A percentile compares a stretch with the other conserved stretches of the same genome.
Evolutionary conservation across 1,140 invertebrate genomes (phyloP).

Genomic region (Carcinoscorpius rotundicauda): DNA sequence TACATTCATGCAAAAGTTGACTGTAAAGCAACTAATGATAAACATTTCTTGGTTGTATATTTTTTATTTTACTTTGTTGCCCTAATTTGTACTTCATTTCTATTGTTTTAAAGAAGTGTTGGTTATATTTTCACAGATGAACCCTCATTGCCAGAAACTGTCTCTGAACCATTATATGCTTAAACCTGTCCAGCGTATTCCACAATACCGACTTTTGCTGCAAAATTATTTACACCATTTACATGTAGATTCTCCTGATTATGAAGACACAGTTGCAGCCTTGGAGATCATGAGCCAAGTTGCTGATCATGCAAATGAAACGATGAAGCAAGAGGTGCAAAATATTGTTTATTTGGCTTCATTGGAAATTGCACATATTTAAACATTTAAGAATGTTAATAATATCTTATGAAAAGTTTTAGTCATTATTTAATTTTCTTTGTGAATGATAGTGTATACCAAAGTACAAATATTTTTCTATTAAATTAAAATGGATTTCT

Average conservation of each 20-base stretch:
- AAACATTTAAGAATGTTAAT: too few species aligned
- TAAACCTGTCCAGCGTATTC: constrained; percentile 60
- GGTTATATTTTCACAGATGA: constrained; percentile 20
- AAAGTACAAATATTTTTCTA: too few species aligned
- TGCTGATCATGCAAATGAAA: constrained; percentile 61
- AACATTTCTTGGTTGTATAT: not conserved
- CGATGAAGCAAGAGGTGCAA: constrained; percentile 45
- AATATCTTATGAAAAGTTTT: too few species aligned
- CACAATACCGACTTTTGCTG: constrained; percentile 51
- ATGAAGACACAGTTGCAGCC: constrained; percentile 49
- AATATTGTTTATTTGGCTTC: too few species aligned
- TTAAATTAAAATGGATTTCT: too few species aligned
- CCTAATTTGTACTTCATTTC: not conserved
- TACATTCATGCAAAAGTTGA: too few species aligned
- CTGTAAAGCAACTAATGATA: too few species aligned
- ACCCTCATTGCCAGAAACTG: constrained; percentile 46
- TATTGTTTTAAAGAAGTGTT: not conserved
- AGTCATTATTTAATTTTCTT: too few species aligned
- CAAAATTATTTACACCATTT: constrained; percentile 52
- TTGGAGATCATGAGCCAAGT: constrained; percentile 54
- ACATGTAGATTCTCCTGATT: constrained; percentile 44
- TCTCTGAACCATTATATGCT: constrained; percentile 57
- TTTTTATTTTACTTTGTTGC: not conserved
- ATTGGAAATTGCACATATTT: too few species aligned
- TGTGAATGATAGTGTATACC: too few species aligned